A percentile compares a stretch with the other conserved stretches of the same genome.
Conservation (phyloP, 2,888 invertebrate genomes). For the Acanthococcus lagerstroemiae region DNA sequence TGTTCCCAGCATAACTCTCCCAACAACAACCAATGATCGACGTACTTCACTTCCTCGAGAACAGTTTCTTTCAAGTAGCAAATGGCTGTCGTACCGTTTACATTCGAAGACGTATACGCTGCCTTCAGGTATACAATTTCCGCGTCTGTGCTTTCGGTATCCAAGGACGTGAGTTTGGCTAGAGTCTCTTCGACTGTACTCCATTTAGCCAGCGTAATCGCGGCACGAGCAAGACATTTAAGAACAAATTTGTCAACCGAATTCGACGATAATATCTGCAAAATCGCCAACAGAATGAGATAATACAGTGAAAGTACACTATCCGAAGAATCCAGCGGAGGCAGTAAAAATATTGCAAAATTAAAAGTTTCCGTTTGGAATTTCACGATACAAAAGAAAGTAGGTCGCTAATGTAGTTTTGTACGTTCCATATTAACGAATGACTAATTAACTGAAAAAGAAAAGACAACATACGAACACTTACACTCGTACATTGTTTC, state of each 20-base stretch:
- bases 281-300: background rate
- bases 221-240: background rate
- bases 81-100: background rate
- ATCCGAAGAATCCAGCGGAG: too few relatives aligned
- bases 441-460: too few relatives aligned
- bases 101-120: background rate
- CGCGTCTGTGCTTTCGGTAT: background rate
- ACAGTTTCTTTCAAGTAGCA: background rate
- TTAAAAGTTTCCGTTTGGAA: too few relatives aligned
- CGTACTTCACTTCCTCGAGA: background rate
- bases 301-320: too few relatives aligned
- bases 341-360: too few relatives aligned
- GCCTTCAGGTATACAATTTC: background rate
- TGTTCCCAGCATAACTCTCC: constrained; percentile 11
- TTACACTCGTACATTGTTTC: constrained; percentile 36
- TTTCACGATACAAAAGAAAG: too few relatives aligned
- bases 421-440: too few relatives aligned
- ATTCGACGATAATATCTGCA: constrained; percentile 2
- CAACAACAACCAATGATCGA: constrained; percentile 7
- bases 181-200: background rate
- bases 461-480: too few relatives aligned
- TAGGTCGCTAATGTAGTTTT: too few relatives aligned
- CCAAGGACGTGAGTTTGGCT: background rate
- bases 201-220: constrained; percentile 6
- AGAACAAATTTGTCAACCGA: background rate